Percentiles rank a stretch among this genome's conserved stretches.
Evolutionary conservation across 2,797 vertebrate genomes (phyloP).

Genomic region (Dicrostonyx torquatus): DNA sequence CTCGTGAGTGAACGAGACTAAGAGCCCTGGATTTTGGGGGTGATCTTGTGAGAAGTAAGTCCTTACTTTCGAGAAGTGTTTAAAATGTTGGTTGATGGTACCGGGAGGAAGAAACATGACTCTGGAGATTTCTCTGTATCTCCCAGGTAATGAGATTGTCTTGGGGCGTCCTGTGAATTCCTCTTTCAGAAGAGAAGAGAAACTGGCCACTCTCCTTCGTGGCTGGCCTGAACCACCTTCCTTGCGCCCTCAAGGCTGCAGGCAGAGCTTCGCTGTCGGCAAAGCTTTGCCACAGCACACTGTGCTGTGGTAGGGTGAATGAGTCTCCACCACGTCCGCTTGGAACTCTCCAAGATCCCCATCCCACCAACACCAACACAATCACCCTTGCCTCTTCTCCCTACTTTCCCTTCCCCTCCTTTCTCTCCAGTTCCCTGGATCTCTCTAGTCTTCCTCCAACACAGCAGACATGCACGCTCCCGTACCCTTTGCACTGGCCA

Average conservation of each 20-base stretch:
- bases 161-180: background rate
- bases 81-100: background rate
- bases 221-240: background rate
- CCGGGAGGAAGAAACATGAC: background rate
- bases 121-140: background rate
- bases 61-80: background rate
- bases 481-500: background rate
- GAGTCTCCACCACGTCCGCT: background rate
- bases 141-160: background rate
- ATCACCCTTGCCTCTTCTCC: background rate
- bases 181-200: background rate
- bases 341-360: background rate
- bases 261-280: background rate
- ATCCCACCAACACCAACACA: rapidly evolving
- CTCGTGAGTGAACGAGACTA: background rate
- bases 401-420: background rate
- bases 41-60: background rate
- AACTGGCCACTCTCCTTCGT: background rate
- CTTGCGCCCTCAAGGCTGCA: background rate
- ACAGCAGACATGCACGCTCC: background rate
- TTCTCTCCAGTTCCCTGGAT: background rate
- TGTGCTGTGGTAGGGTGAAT: background rate
- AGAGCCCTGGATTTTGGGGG: background rate
- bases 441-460: background rate
- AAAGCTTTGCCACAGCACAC: too few relatives aligned